These are phyloP conservation scores for Maniola jurtina DNA, from an alignment of 1,140 invertebrate species.

Conservation along the genomic window DNA sequence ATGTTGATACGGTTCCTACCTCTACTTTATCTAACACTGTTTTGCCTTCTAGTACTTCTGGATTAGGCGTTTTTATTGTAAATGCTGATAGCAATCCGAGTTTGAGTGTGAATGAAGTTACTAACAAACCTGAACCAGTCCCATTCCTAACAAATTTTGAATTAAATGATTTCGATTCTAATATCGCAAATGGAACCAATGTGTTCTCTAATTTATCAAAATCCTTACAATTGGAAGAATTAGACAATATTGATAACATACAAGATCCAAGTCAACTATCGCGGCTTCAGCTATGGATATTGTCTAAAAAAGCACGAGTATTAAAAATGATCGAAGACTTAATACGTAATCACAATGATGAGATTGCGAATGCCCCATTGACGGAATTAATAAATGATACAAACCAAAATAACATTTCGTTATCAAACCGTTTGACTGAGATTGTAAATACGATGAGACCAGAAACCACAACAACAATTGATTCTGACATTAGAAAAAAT, in stretches of 20 bases:
- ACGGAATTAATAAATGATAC: conserved; percentile 39
- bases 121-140: conserved; percentile 48
- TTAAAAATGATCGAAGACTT: conserved; percentile 76
- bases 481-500: conserved; percentile 38
- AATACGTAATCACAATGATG: conserved; percentile 68
- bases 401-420: conserved; percentile 42
- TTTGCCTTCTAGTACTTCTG: not conserved
- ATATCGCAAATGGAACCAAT: conserved; percentile 22
- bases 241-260: conserved; percentile 44
- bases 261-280: conserved; percentile 59
- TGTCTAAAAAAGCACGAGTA: conserved; percentile 73
- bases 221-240: conserved; percentile 30
- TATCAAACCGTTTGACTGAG: conserved; percentile 61
- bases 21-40: not conserved
- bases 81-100: conserved; percentile 8
- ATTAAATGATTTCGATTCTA: conserved; percentile 39
- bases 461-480: conserved; percentile 55
- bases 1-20: not conserved
- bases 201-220: conserved; percentile 12
- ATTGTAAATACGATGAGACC: conserved; percentile 62
- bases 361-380: conserved; percentile 65
- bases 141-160: conserved; percentile 53
- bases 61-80: not conserved
- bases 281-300: conserved; percentile 62
- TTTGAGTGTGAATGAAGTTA: conserved; percentile 30